phyloP scores from a whole-genome alignment of 2,797 vertebrate genomes.

The Scolopax bukidnonensis region DNA sequence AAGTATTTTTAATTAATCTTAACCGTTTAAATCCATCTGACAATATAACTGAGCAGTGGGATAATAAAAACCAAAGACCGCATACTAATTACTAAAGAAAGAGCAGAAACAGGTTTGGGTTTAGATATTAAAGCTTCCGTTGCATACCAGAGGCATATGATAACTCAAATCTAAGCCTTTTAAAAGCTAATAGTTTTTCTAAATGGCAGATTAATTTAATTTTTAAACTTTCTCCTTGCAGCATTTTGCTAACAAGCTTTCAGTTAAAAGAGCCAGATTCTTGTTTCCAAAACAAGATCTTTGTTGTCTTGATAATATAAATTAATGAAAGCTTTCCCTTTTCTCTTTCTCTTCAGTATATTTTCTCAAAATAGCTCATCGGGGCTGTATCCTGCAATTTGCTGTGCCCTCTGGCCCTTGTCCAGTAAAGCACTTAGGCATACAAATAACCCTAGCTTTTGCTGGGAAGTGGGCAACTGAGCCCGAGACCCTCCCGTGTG shows the following conservation, averaged over 20 bases:
- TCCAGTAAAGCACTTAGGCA: background rate
- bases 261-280: background rate
- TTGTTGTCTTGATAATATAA: background rate
- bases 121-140: background rate
- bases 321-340: background rate
- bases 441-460: background rate
- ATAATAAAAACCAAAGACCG: background rate
- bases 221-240: background rate
- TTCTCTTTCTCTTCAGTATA: background rate
- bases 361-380: background rate
- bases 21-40: background rate
- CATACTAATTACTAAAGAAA: background rate
- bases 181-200: constrained; percentile 19
- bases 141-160: background rate
- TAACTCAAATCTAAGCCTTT: background rate
- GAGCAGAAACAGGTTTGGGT: background rate
- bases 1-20: background rate
- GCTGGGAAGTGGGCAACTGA: background rate
- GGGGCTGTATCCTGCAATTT: background rate
- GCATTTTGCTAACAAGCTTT: background rate
- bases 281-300: constrained; percentile 9
- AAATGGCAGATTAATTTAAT: background rate
- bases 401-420: background rate
- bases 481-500: fast-evolving
- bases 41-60: background rate